These are phyloP conservation scores for Xanthostigma xanthostigma DNA, from an alignment of 2,888 invertebrate species.

Conservation along the genomic window DNA sequence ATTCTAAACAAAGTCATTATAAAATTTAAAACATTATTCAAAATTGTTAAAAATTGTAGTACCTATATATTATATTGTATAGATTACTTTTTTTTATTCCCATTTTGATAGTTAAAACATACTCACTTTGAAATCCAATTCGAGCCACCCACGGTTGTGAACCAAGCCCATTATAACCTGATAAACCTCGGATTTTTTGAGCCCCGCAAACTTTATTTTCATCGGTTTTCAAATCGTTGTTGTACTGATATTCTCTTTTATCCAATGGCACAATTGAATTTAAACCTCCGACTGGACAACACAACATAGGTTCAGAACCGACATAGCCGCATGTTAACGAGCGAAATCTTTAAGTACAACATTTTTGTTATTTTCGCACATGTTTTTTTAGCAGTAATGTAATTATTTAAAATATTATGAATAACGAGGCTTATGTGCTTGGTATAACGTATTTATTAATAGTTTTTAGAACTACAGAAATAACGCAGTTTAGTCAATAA, in stretches of 20 bases:
- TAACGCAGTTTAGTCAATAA: too few relatives aligned
- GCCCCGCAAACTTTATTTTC: not conserved
- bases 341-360: not conserved
- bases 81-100: not conserved
- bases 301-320: conserved; percentile 3
- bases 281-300: conserved; percentile 1
- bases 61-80: not conserved
- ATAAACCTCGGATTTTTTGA: not conserved
- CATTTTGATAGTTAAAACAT: too few relatives aligned
- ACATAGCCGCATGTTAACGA: conserved; percentile 3
- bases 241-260: not conserved
- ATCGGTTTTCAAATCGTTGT: too few relatives aligned
- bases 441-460: too few relatives aligned
- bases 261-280: not conserved
- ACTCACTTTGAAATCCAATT: conserved; percentile 60
- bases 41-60: too few relatives aligned
- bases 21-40: too few relatives aligned
- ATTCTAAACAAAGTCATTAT: too few relatives aligned
- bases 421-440: too few relatives aligned
- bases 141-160: conserved; percentile 63
- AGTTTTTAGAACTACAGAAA: too few relatives aligned
- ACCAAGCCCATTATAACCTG: conserved; percentile 45
- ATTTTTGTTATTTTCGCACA: not conserved
- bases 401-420: too few relatives aligned
- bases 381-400: too few relatives aligned